These are phyloP conservation scores for Neosilurus mollespiculum DNA, from an alignment of 2,797 vertebrate genomes.

Conservation along the genomic window DNA sequence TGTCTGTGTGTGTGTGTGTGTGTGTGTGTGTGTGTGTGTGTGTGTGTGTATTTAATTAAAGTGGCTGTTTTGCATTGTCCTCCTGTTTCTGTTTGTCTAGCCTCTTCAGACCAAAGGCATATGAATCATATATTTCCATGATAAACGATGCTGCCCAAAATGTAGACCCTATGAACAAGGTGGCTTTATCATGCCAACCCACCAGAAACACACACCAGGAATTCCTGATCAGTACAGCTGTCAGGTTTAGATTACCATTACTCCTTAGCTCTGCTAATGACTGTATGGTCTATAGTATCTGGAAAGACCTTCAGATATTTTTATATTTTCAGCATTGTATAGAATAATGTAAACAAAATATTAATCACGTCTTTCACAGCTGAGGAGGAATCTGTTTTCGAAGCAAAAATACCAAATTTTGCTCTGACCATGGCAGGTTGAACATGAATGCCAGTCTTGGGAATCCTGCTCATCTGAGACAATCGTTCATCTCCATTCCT, in stretches of 20 bases:
- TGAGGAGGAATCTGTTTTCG: not conserved
- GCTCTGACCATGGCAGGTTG: conserved; percentile 23
- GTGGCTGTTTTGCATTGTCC: conserved; percentile 13
- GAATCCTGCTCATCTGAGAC: conserved; percentile 25
- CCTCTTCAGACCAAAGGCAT: conserved; percentile 14
- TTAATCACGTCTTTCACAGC: not conserved
- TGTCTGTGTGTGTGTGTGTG: too few species aligned
- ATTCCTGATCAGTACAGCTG: not conserved
- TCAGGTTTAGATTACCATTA: not conserved
- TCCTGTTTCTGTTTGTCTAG: conserved; percentile 43
- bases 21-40: not conserved
- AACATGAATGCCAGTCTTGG: conserved; percentile 24
- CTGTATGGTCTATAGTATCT: not conserved
- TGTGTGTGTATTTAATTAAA: conserved; percentile 27
- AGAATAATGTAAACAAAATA: not conserved
- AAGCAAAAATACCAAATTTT: not conserved
- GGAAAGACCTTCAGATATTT: not conserved
- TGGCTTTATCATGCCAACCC: conserved; percentile 8
- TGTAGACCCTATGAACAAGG: conserved; percentile 11
- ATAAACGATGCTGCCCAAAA: conserved; percentile 33
- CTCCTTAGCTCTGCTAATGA: not conserved
- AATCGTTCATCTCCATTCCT: conserved; percentile 41
- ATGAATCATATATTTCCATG: conserved; percentile 42
- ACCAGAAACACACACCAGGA: not conserved
- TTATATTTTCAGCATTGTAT: not conserved